These are phyloP conservation scores for Jaculus jaculus DNA, from an alignment of 2,113 vertebrate species.

Conservation along the genomic window DNA sequence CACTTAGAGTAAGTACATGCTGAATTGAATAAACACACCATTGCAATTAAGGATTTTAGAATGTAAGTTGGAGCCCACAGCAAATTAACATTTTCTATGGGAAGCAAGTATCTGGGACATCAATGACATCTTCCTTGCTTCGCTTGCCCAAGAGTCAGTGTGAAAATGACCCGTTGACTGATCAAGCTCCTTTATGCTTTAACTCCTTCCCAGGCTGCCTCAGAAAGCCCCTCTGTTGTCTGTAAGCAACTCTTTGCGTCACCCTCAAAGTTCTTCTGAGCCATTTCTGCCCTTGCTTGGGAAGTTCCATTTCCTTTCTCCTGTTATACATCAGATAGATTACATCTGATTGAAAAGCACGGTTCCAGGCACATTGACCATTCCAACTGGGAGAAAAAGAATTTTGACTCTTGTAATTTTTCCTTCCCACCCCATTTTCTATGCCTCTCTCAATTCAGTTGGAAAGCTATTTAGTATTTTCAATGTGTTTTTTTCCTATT, in stretches of 20 bases:
- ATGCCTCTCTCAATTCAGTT: neutral
- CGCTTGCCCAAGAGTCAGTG: neutral
- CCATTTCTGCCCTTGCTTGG: neutral
- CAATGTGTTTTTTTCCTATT: neutral
- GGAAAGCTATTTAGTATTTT: neutral
- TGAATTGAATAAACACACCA: constrained; percentile 61
- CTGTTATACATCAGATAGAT: neutral
- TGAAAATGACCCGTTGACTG: neutral
- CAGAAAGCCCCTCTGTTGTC: neutral
- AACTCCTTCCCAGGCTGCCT: neutral
- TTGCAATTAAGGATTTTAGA: constrained; percentile 57
- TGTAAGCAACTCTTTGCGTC: neutral
- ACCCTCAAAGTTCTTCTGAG: neutral
- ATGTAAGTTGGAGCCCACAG: neutral
- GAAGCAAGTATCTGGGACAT: constrained; percentile 19
- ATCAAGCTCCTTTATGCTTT: neutral
- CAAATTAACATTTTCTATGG: constrained; percentile 54
- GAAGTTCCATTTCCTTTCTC: neutral
- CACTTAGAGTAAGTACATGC: constrained; percentile 66
- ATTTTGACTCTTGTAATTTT: neutral
- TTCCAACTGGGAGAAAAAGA: neutral
- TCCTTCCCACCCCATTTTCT: neutral
- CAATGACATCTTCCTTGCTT: neutral
- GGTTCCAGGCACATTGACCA: neutral
- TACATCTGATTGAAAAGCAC: neutral